Percentiles rank a stretch among this genome's conserved stretches.
Evolutionary conservation across 2,113 vertebrate species (phyloP).

Genomic region (Gavialis gangeticus): DNA sequence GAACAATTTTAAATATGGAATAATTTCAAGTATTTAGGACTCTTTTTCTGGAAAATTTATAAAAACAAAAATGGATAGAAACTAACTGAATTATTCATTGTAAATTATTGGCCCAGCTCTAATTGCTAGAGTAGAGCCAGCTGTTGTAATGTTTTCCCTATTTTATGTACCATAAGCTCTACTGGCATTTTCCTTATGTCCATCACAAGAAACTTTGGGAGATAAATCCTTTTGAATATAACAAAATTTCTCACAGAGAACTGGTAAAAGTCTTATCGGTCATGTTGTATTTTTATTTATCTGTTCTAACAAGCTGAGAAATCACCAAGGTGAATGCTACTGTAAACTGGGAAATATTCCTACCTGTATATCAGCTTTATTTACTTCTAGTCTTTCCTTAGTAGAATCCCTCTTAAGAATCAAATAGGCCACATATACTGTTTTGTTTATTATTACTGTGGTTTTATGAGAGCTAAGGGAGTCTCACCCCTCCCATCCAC

Average conservation of each 20-base stretch:
- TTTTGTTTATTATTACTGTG: fast-evolving
- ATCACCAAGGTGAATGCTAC: neutral
- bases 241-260: neutral
- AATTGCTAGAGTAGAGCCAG: neutral
- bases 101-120: neutral
- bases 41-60: neutral
- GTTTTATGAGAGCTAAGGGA: neutral
- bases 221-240: neutral
- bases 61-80: too few species aligned
- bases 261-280: neutral
- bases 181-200: neutral
- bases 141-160: neutral
- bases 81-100: neutral
- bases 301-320: neutral
- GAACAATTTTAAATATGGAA: neutral
- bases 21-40: neutral
- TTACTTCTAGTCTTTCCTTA: neutral
- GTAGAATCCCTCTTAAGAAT: neutral
- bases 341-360: neutral
- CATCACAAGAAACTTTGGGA: neutral
- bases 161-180: neutral
- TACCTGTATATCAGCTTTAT: neutral
- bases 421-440: neutral
- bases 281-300: neutral
- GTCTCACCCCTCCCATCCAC: fast-evolving